These are phyloP conservation scores for Verasper variegatus DNA, from an alignment of 2,113 vertebrate species.

Conservation along the genomic window DNA sequence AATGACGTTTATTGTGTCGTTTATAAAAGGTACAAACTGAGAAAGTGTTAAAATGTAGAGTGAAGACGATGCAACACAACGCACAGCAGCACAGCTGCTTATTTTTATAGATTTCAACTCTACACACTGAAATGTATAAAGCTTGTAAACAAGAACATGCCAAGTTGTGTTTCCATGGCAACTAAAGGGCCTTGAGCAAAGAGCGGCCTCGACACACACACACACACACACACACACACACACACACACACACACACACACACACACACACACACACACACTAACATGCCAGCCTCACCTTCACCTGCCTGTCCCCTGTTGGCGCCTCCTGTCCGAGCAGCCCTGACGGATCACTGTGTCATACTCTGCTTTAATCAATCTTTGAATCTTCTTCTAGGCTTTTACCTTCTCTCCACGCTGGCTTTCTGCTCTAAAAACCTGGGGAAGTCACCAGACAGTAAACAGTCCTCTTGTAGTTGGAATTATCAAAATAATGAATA, in stretches of 20 bases:
- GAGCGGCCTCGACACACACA: too few relatives aligned
- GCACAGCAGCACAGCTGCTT: not conserved
- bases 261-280: not conserved
- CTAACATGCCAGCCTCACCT: slow-evolving; percentile 37
- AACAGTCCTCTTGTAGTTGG: not conserved
- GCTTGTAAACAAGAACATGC: too few relatives aligned
- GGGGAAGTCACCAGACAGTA: slow-evolving; percentile 34
- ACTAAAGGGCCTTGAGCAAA: too few relatives aligned
- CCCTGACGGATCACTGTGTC: slow-evolving; percentile 64
- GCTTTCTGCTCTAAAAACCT: slow-evolving; percentile 57
- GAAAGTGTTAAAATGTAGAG: not conserved
- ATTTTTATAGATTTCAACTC: too few relatives aligned
- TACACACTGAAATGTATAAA: not conserved
- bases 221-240: not conserved
- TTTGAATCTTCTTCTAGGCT: slow-evolving; percentile 83
- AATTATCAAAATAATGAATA: slow-evolving; percentile 2
- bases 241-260: not conserved
- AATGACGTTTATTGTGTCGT: not conserved
- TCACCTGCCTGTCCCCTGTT: slow-evolving; percentile 53
- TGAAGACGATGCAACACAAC: not conserved
- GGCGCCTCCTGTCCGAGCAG: slow-evolving; percentile 84
- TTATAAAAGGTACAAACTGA: not conserved
- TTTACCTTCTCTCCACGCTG: slow-evolving; percentile 73
- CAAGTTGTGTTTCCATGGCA: not conserved
- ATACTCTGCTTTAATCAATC: slow-evolving; percentile 80